A percentile compares a stretch with the other conserved stretches of the same genome.
phyloP scores from a whole-genome alignment of 2,797 vertebrate species.

The Anabas testudineus region DNA sequence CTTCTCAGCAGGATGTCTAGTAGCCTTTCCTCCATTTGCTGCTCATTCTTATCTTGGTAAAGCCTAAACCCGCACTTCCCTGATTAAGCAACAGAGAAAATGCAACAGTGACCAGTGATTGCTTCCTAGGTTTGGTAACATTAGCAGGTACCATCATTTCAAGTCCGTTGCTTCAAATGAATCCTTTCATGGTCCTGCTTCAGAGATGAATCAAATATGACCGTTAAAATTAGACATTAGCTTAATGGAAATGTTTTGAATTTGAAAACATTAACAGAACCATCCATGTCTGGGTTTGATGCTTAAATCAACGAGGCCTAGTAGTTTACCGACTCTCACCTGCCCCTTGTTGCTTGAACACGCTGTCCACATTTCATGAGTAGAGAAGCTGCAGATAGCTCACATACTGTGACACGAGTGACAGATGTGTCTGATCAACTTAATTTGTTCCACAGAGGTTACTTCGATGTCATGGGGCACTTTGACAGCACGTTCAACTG shows the following conservation, averaged over 20 bases:
- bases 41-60: not conserved
- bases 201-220: too few relatives aligned
- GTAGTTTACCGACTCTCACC: too few relatives aligned
- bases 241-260: not conserved
- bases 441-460: conserved; percentile 76
- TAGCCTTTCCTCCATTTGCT: not conserved
- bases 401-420: not conserved
- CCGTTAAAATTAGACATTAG: not conserved
- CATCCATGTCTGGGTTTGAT: too few relatives aligned
- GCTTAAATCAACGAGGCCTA: too few relatives aligned
- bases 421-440: not conserved
- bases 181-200: too few relatives aligned
- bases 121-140: too few relatives aligned
- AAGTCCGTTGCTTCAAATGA: too few relatives aligned
- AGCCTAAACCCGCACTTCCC: not conserved
- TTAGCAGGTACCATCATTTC: too few relatives aligned
- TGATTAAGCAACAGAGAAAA: not conserved
- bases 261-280: not conserved
- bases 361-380: not conserved
- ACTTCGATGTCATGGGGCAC: conserved; percentile 95
- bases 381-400: not conserved
- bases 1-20: not conserved
- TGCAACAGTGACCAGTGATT: not conserved
- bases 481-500: conserved; percentile 94
- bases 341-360: not conserved